These are phyloP conservation scores for Pseudomyrmex pallidus DNA, from an alignment of 1,140 invertebrate genomes.

Conservation along the genomic window DNA sequence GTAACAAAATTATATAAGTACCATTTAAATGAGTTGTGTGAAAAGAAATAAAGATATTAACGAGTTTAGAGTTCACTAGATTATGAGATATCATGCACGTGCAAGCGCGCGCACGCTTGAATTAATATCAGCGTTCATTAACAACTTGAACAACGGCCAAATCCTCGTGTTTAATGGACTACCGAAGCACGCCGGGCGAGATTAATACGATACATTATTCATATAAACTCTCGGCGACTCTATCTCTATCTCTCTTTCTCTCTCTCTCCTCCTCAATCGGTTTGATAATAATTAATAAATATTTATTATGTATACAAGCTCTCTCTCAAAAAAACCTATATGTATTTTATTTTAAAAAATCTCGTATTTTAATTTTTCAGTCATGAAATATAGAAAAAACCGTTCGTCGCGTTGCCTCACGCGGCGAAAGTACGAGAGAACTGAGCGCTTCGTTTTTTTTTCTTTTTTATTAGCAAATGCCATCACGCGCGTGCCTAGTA, in stretches of 20 bases:
- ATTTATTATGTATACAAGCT: no score
- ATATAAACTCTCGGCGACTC: neutral
- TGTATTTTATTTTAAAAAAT: neutral
- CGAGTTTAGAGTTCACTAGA: no score
- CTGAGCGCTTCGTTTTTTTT: no score
- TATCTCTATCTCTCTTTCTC: no score
- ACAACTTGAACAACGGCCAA: constrained; percentile 27
- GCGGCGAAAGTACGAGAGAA: constrained; percentile 27
- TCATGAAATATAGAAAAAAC: neutral
- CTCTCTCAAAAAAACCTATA: no score
- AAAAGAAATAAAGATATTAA: no score
- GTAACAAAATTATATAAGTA: neutral
- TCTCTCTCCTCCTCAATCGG: no score
- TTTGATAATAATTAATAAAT: no score
- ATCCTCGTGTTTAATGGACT: constrained; percentile 42
- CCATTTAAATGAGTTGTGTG: no score
- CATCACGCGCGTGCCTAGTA: neutral
- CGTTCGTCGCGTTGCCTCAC: neutral
- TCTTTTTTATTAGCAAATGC: no score
- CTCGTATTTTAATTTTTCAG: neutral
- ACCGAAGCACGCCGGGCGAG: neutral
- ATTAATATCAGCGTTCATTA: constrained; percentile 39
- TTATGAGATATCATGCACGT: neutral
- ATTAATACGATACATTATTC: constrained; percentile 26
- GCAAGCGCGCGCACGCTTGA: neutral